Base-by-base conservation (phyloP, 2,113 vertebrate genomes). In the Tinamus guttatus region DNA sequence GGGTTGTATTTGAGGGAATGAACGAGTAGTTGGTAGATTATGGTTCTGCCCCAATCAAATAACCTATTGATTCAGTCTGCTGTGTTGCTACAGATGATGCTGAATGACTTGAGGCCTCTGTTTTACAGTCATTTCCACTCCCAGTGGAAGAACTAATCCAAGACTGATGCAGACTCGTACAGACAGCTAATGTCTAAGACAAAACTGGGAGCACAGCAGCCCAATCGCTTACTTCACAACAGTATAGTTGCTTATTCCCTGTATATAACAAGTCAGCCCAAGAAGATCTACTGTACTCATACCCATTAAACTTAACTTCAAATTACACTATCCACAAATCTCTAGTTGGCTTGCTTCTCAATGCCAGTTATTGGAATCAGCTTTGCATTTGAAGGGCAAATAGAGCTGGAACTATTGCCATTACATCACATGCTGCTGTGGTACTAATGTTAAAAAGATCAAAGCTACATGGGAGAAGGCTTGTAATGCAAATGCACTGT, bases 401-500 rank as follows among this genome's bases (percentile, higher is more conserved):
- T 94, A 96, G 95, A 88, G 91, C 95, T 95, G 95, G 91, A 97
- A 95, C 95, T 94, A 96, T 90, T 95, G 94, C 94, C 91, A 91
- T 96, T 97, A 96, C 92, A 97, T 94, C 94, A 96, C 95, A 95
- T 89, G 76, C 94, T 90, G 93, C 94, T 93, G 73, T 94, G 93
- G 93, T 95, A 86, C 88, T 89, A 93, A 90, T 87, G 94, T 96
- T 63, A 93, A 77, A 94, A 96, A 97, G 97, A 98, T 98, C 97
- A 98, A 98, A 98, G 98, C 73, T 79, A 96, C 90, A 85, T 52
- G 94, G 87, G 84, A 97, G 85, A 94, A 91, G 92, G 85, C 78
- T 96, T 96, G 94, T 95, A 93, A 97, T 94, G 97, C 97, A 98
- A 98, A 98, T 95, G 84, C 32, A 59, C 83, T 97, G 94, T 98